Percentiles rank a stretch among this genome's conserved stretches.
Evolutionary conservation across 2,797 vertebrate genomes (phyloP).

Genomic region (Pelodytes ibericus): DNA sequence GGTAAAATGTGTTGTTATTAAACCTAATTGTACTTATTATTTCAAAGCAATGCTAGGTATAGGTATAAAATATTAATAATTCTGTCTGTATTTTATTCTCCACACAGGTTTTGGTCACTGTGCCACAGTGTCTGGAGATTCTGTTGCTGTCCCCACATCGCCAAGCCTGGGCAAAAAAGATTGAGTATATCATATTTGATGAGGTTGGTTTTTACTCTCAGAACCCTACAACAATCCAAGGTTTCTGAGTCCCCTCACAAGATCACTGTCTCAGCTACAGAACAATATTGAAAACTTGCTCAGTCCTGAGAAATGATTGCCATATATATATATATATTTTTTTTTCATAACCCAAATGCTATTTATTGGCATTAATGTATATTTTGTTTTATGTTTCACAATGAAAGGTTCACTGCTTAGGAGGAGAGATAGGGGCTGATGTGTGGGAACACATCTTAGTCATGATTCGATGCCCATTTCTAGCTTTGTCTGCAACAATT

Average conservation of each 20-base stretch:
- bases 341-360: not conserved
- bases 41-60: no score
- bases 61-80: no score
- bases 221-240: no score
- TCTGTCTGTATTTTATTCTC: no score
- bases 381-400: not conserved
- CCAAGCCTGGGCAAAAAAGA: conserved; percentile 64
- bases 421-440: conserved; percentile 71
- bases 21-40: no score
- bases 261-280: no score
- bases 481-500: conserved; percentile 74
- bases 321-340: no score
- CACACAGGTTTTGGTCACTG: conserved; percentile 63
- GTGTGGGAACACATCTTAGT: conserved; percentile 75
- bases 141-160: conserved; percentile 60
- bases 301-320: no score
- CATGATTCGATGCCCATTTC: conserved; percentile 72
- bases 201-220: conserved; percentile 62
- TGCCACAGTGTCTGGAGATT: conserved; percentile 66
- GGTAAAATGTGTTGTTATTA: no score
- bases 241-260: no score
- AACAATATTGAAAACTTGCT: no score
- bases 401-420: conserved; percentile 71
- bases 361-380: no score
- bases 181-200: conserved; percentile 68